These are phyloP conservation scores for Drosophila parthenogenetica DNA, from an alignment of 2,888 invertebrate species.

Conservation along the genomic window DNA sequence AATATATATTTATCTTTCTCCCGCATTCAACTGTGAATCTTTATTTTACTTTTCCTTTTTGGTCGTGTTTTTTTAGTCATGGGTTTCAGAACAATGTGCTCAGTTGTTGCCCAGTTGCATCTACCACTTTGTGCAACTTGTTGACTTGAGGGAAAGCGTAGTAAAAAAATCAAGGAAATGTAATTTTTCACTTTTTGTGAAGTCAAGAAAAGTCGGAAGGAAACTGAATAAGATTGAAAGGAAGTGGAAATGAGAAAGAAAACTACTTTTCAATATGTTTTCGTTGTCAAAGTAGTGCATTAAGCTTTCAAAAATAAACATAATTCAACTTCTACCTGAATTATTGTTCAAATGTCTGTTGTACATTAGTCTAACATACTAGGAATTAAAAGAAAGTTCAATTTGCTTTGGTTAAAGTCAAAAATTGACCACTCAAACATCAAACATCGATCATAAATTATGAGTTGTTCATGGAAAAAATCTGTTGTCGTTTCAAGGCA, in stretches of 20 bases:
- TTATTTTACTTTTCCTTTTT: background rate
- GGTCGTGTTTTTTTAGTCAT: constrained; percentile 8
- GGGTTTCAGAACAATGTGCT: constrained; percentile 50
- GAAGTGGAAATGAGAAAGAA: background rate
- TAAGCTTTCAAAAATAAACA: background rate
- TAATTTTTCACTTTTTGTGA: constrained; percentile 64
- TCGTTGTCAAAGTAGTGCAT: background rate
- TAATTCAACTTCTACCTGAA: constrained; percentile 3
- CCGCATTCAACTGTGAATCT: background rate
- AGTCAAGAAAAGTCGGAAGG: background rate
- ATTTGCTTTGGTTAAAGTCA: background rate
- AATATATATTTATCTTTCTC: constrained; percentile 36
- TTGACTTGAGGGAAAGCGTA: constrained; percentile 62
- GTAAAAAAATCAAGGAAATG: constrained; percentile 70
- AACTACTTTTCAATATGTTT: constrained; percentile 1
- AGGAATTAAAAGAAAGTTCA: constrained; percentile 41
- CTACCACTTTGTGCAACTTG: constrained; percentile 71
- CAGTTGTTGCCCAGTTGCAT: constrained; percentile 59
- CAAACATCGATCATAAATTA: constrained; percentile 74
- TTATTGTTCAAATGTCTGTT: no score
- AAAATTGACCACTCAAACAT: constrained; percentile 4
- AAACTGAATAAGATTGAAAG: background rate
- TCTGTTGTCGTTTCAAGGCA: constrained; percentile 50
- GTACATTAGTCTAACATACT: constrained; percentile 53
- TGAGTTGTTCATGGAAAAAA: constrained; percentile 45